Evolutionary conservation across 2,888 invertebrate genomes (phyloP).

Genomic region (Lysandra bellargus): DNA sequence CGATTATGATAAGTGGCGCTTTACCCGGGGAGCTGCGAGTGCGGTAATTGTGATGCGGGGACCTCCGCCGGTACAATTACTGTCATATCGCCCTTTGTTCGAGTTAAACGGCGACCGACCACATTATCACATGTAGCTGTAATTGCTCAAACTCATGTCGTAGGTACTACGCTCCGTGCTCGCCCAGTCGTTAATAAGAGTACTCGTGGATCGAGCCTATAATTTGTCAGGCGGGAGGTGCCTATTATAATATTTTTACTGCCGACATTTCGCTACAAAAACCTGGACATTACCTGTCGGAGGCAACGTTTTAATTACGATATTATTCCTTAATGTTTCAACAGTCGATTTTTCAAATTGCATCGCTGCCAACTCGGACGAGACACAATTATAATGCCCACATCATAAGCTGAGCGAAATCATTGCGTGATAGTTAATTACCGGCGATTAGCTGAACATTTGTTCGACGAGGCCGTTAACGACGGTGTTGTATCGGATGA

Average conservation of each 20-base stretch:
- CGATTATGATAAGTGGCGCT: constrained; percentile 23
- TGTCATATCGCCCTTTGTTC: constrained; percentile 11
- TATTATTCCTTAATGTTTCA: background rate
- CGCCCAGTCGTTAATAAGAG: background rate
- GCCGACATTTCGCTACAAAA: background rate
- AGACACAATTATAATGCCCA: background rate
- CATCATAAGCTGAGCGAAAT: background rate
- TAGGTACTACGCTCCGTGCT: no score
- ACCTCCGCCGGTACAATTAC: constrained; percentile 3
- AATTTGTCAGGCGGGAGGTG: constrained; percentile 1
- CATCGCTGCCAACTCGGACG: background rate
- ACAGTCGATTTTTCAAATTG: background rate
- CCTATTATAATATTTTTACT: background rate
- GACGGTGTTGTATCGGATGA: background rate
- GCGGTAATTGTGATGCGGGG: background rate
- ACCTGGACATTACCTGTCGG: background rate
- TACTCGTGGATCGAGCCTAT: background rate
- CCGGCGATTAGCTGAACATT: background rate
- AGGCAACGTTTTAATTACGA: background rate
- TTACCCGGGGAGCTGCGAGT: background rate
- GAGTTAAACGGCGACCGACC: background rate
- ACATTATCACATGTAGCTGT: background rate
- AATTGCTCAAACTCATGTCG: background rate
- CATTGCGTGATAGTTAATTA: background rate
- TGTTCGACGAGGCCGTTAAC: background rate